A percentile compares a stretch with the other conserved stretches of the same genome.
These are phyloP conservation scores for Actenoides lindsayi DNA, from an alignment of 2,113 vertebrate species.

Conservation along the genomic window DNA sequence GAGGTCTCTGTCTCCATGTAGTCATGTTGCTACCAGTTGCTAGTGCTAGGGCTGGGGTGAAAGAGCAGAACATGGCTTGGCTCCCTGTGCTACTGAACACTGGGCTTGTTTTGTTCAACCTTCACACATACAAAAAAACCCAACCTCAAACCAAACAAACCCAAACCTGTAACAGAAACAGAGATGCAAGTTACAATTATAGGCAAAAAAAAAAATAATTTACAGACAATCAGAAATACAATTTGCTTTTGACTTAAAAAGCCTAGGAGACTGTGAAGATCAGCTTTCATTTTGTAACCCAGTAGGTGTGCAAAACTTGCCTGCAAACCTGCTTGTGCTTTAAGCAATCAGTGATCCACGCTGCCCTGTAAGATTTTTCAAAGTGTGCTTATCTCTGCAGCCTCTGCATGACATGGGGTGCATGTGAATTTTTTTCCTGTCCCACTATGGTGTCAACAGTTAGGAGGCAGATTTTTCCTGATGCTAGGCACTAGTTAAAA, in stretches of 20 bases:
- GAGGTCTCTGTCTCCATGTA: background rate
- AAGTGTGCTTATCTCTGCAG: background rate
- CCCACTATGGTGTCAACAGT: background rate
- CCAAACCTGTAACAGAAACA: background rate
- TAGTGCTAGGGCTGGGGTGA: background rate
- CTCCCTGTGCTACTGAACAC: background rate
- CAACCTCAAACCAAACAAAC: background rate
- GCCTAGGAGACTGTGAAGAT: background rate
- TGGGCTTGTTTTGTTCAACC: background rate
- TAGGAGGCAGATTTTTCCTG: conserved; percentile 35
- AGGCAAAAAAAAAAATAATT: background rate
- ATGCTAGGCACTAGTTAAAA: conserved; percentile 15
- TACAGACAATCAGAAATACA: conserved; percentile 16
- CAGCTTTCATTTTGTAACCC: background rate
- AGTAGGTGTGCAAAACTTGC: background rate
- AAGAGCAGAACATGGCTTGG: background rate
- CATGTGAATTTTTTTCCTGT: background rate
- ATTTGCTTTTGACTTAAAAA: background rate
- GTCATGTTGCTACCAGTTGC: background rate
- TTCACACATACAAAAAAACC: background rate
- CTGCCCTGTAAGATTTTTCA: background rate
- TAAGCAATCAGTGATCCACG: background rate
- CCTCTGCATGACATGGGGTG: background rate
- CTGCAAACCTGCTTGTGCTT: background rate
- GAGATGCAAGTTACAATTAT: background rate